Conservation (phyloP, 2,797 vertebrate genomes). For the Neomorphus geoffroyi region DNA sequence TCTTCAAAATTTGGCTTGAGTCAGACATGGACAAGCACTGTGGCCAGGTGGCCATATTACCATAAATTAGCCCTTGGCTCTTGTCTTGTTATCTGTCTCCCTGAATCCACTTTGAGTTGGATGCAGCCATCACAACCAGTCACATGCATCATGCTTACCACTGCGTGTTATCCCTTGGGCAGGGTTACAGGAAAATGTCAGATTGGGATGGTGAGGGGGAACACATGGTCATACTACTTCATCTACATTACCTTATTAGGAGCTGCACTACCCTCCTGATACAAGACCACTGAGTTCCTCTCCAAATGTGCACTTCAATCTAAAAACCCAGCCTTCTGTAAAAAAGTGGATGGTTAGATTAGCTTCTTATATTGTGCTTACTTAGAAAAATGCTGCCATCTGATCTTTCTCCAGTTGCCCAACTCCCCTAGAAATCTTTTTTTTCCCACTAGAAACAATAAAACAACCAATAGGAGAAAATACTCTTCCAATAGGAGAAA, state of each 20-base stretch:
- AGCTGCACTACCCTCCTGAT: background rate
- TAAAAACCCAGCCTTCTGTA: background rate
- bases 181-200: too few species aligned
- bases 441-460: slow-evolving; percentile 23
- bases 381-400: background rate
- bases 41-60: too few species aligned
- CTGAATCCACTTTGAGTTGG: too few species aligned
- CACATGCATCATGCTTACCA: too few species aligned
- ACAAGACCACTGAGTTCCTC: background rate
- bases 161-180: too few species aligned
- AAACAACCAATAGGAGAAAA: slow-evolving; percentile 44
- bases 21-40: too few species aligned
- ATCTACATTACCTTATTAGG: background rate
- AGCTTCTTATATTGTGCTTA: background rate
- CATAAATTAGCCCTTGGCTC: too few species aligned
- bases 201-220: too few species aligned
- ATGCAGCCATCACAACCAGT: too few species aligned
- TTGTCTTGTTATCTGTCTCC: too few species aligned
- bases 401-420: background rate
- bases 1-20: too few species aligned
- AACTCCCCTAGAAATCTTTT: background rate
- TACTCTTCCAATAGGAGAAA: slow-evolving; percentile 42
- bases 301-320: background rate
- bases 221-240: background rate
- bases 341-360: background rate